phyloP scores from a whole-genome alignment of 2,113 vertebrate species.

The Solenodon paradoxus region DNA sequence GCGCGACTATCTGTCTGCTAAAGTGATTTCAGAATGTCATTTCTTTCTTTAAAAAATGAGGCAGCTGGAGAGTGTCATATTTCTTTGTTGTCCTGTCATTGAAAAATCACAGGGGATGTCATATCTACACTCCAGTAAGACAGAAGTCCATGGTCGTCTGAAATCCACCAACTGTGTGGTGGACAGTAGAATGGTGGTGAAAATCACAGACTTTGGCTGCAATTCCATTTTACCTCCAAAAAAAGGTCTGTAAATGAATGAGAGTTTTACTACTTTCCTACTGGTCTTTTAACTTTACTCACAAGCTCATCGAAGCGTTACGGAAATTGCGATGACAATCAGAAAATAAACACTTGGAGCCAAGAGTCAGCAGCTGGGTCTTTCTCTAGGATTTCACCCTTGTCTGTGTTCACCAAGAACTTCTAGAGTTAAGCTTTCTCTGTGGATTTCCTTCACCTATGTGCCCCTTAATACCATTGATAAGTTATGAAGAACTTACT shows the following conservation, averaged over 20 bases:
- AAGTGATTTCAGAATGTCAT: neutral
- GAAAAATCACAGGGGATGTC: constrained; percentile 92
- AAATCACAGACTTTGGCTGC: constrained; percentile 98
- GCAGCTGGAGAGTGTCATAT: neutral
- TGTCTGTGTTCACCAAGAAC: neutral
- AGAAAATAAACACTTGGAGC: neutral
- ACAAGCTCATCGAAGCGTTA: neutral
- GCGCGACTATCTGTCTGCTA: neutral
- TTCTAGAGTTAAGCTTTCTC: neutral
- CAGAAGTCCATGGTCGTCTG: constrained; percentile 92
- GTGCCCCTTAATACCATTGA: neutral
- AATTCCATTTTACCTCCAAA: constrained; percentile 90
- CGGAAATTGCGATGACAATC: neutral
- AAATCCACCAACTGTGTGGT: constrained; percentile 99
- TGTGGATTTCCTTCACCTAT: neutral
- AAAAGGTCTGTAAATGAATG: constrained; percentile 84
- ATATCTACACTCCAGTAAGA: constrained; percentile 96
- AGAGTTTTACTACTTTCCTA: neutral
- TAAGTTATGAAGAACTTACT: neutral
- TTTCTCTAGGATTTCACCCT: neutral
- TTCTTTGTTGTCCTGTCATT: neutral
- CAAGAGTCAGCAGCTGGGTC: neutral
- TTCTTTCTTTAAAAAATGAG: neutral
- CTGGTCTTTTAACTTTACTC: neutral
- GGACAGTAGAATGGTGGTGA: constrained; percentile 98